Evolutionary conservation across 53 echinoderm and acorn worm species (phyloP).

Genomic region (Echinometra lucunter): DNA sequence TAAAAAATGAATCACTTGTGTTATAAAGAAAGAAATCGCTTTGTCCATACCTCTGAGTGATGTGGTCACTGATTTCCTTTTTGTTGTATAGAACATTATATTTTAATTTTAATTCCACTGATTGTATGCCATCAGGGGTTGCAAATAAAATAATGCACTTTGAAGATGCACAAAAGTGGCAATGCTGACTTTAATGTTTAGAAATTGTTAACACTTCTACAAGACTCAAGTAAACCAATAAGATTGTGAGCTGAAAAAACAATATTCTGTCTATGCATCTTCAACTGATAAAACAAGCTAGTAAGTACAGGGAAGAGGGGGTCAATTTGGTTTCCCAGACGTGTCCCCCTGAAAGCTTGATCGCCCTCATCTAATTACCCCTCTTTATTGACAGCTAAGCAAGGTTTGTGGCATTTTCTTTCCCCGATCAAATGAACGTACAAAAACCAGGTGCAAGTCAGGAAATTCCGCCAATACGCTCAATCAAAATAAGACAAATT

Average conservation of each 20-base stretch:
- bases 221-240: not conserved
- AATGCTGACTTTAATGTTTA: too few species aligned
- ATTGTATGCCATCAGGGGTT: not conserved
- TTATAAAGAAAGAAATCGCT: too few species aligned
- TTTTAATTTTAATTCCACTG: not conserved
- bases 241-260: constrained; percentile 10
- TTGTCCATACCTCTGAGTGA: not conserved
- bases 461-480: constrained; percentile 20
- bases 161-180: not conserved
- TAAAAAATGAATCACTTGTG: too few species aligned
- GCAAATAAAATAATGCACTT: not conserved
- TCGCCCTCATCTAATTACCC: constrained; percentile 25
- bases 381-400: constrained; percentile 43
- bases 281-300: not conserved
- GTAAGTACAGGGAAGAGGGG: not conserved
- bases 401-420: constrained; percentile 23
- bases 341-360: not conserved
- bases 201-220: not conserved
- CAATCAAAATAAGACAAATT: constrained; percentile 63
- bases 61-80: too few species aligned
- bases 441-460: constrained; percentile 39
- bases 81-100: not conserved
- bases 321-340: not conserved
- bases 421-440: constrained; percentile 3
- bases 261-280: not conserved